Conservation (phyloP, 2,113 vertebrate genomes). For the Catharus minimus region DNA sequence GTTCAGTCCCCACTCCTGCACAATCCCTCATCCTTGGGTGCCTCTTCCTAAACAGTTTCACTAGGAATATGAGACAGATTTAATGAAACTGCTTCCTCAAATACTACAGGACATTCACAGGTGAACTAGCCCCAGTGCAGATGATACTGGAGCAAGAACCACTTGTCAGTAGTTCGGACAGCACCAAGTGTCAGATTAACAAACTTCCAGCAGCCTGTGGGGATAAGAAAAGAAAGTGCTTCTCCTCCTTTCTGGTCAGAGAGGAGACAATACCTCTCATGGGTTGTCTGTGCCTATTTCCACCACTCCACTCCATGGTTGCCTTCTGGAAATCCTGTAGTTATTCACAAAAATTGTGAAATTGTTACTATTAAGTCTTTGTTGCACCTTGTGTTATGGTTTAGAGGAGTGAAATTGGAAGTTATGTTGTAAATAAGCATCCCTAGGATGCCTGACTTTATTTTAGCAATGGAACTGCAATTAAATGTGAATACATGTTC, state of each 20-base stretch:
- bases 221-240: neutral
- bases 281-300: fast-evolving
- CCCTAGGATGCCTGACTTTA: neutral
- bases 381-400: neutral
- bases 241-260: neutral
- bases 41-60: neutral
- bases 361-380: neutral
- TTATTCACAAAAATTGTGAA: neutral
- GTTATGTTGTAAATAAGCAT: neutral
- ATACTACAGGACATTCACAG: neutral
- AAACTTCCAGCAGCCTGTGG: fast-evolving
- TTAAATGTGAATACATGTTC: neutral
- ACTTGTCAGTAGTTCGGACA: neutral
- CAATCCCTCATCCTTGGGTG: neutral
- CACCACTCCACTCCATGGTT: fast-evolving
- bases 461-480: neutral
- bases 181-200: neutral
- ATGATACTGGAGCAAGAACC: neutral
- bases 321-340: neutral
- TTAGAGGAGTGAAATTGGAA: neutral
- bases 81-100: neutral
- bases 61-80: neutral
- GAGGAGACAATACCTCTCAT: neutral
- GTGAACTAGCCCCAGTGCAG: neutral
- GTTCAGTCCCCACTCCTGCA: neutral